Base-by-base conservation (phyloP, 2,888 invertebrate species). In the Leptogaster cylindrica region DNA sequence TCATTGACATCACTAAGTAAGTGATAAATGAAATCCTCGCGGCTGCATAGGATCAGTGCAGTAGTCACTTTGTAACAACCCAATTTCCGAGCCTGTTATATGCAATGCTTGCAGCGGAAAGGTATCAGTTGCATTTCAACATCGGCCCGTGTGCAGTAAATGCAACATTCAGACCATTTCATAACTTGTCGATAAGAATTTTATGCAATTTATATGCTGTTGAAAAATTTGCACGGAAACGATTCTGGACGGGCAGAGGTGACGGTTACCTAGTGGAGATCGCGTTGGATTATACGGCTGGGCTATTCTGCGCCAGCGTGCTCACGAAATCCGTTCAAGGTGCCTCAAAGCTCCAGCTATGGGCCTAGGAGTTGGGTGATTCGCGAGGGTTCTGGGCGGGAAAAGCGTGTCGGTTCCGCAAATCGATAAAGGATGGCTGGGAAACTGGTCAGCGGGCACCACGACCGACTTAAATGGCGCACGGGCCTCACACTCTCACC, bases 401-500 rank as follows among this genome's bases (percentile, higher is more conserved):
- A 36, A 18, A 55, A 55, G 55, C 23, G 18, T 31, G 33, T 55
- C 33, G 55, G 33, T 36, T 16, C 33, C 55, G 36, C 36, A 55
- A 55, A 55, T 55, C 33, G 14, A 18, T n/a, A 20, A 36, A 10
- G 33, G 31, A 55, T 50, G 50, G 28, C 10, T 51, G 25, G 16
- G 31, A 23, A n/a, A 27, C 51, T 12, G 14, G 14, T 10, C 28
- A 28, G 31, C 10, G 23, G 23, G n/a, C n/a, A n/a, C n/a, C n/a
- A n/a, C n/a, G n/a, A n/a, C n/a, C n/a, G n/a, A n/a, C 23, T 23
- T 18, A 46, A 46, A 46, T 46, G 46, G 46, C 46, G 20, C n/a
- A 46, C n/a, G 25, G 12, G 28, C 44, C 36, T 55, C 55, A 31
- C 55, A 55, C 65, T 66, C 52, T 33, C 66, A 10, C 20, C 65